These are phyloP conservation scores for Ammodytes marinus DNA, from an alignment of 2,113 vertebrate genomes.

Conservation along the genomic window DNA sequence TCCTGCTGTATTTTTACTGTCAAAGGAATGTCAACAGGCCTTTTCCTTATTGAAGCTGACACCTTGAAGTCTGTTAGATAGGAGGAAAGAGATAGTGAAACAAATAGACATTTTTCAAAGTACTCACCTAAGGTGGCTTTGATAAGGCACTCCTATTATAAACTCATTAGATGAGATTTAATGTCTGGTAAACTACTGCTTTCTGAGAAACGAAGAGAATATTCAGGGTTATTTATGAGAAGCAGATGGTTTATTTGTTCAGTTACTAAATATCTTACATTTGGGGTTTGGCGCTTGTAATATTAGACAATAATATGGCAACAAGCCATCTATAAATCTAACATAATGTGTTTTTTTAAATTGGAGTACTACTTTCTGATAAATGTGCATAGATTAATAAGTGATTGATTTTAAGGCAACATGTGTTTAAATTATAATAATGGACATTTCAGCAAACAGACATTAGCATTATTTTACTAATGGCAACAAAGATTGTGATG, in stretches of 20 bases:
- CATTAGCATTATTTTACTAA: no score
- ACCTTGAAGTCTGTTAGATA: conserved; percentile 24
- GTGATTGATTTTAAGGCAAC: neutral
- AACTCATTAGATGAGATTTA: neutral
- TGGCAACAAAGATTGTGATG: neutral
- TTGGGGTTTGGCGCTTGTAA: neutral
- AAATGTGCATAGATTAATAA: no score
- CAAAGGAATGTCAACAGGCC: conserved; percentile 42
- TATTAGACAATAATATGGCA: neutral
- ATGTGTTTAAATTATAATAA: neutral
- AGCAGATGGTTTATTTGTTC: neutral
- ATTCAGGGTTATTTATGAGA: neutral
- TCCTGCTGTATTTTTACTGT: conserved; percentile 57
- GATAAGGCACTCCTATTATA: neutral
- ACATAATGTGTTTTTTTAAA: no score
- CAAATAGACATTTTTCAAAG: neutral
- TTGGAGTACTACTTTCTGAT: no score
- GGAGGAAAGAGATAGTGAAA: neutral
- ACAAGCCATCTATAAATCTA: neutral
- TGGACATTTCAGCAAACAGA: no score
- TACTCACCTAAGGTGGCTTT: neutral
- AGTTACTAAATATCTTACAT: neutral
- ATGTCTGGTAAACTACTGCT: neutral
- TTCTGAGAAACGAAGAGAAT: neutral
- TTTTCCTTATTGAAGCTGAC: conserved; percentile 24